phyloP scores from a whole-genome alignment of 1,140 invertebrate species.

The Drosophila triauraria region DNA sequence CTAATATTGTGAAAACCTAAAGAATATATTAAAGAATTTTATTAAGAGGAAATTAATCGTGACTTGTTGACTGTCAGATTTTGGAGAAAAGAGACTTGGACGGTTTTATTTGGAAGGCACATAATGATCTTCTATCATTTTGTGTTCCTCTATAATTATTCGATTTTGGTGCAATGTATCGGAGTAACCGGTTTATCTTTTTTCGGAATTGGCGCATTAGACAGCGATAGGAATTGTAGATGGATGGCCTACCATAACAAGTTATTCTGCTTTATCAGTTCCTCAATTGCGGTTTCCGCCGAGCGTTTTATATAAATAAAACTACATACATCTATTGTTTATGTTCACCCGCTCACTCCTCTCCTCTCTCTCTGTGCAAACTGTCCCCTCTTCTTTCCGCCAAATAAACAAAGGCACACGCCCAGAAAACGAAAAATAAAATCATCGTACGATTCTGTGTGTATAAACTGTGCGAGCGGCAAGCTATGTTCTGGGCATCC shows the following conservation, averaged over 20 bases:
- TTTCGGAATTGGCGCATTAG: constrained; percentile 27
- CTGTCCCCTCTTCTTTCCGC: background rate
- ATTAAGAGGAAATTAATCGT: no score
- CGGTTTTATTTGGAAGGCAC: background rate
- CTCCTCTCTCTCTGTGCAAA: background rate
- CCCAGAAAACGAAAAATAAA: constrained; percentile 40
- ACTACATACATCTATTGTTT: constrained; percentile 45
- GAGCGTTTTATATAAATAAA: constrained; percentile 14
- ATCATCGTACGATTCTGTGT: constrained; percentile 69
- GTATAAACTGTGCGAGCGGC: constrained; percentile 32
- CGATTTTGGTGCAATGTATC: constrained; percentile 26
- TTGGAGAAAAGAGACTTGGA: background rate
- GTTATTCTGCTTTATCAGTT: constrained; percentile 41
- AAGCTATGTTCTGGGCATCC: constrained; percentile 13
- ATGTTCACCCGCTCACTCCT: constrained; percentile 3
- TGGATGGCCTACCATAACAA: constrained; percentile 53
- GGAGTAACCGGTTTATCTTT: constrained; percentile 27
- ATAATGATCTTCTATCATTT: background rate
- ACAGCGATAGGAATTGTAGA: constrained; percentile 33
- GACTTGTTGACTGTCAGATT: no score
- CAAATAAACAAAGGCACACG: constrained; percentile 51
- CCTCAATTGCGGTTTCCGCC: constrained; percentile 38
- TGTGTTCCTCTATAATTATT: constrained; percentile 6
- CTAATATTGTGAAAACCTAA: no score
- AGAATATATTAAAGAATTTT: no score